Conservation (phyloP, 92 coral and sea anemone species). For the Desmophyllum pertusum region DNA sequence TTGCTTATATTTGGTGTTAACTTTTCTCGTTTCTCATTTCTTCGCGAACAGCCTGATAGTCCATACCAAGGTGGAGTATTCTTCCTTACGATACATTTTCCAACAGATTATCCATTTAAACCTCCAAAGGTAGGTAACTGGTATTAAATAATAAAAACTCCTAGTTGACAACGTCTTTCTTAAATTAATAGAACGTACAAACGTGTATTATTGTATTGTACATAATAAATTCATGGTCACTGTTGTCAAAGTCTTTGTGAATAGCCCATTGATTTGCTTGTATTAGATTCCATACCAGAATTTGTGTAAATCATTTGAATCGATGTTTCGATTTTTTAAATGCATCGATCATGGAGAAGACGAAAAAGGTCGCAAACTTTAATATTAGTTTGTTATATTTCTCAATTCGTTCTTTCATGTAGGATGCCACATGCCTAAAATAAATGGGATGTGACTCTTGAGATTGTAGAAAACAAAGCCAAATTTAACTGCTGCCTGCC, state of each 20-base stretch:
- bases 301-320: too few species aligned
- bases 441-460: background rate
- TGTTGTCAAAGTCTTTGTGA: background rate
- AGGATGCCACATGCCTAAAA: background rate
- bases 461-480: background rate
- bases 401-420: background rate
- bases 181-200: background rate
- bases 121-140: constrained; percentile 93
- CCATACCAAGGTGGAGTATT: constrained; percentile 99
- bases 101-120: constrained; percentile 99
- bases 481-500: background rate
- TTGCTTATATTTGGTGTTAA: constrained; percentile 10
- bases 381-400: background rate
- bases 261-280: background rate
- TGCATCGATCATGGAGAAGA: too few species aligned
- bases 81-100: constrained; percentile 97
- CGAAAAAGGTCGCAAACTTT: background rate
- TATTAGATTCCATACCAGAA: too few species aligned
- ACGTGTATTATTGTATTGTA: background rate
- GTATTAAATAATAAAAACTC: background rate
- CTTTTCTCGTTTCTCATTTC: background rate
- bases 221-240: background rate
- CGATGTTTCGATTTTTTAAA: too few species aligned
- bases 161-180: background rate
- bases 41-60: constrained; percentile 89